These are phyloP conservation scores for Pluvialis apricaria DNA, from an alignment of 2,113 vertebrate genomes.

Conservation along the genomic window DNA sequence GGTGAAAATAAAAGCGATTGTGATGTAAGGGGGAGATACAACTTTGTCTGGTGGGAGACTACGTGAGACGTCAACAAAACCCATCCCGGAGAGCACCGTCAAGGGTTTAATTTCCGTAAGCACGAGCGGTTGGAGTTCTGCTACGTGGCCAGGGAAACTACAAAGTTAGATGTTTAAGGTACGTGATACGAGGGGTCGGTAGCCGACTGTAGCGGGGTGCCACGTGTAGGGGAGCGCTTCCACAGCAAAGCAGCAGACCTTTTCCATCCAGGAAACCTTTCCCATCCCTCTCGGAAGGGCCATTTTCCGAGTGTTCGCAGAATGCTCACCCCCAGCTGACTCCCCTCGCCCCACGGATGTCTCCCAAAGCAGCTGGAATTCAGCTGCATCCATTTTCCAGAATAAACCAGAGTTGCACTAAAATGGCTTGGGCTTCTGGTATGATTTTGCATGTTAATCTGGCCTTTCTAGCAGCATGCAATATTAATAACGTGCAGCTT, in stretches of 20 bases:
- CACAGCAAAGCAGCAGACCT: background rate
- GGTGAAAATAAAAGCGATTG: background rate
- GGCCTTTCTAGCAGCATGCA: background rate
- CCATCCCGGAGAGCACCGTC: background rate
- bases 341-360: background rate
- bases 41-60: background rate
- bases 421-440: background rate
- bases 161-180: background rate
- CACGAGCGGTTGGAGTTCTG: background rate
- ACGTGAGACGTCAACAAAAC: background rate
- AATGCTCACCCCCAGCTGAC: background rate
- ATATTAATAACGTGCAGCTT: background rate
- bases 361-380: background rate
- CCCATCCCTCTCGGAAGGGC: background rate
- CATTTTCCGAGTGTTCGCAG: fast-evolving
- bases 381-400: background rate
- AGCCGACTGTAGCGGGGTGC: background rate
- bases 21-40: background rate
- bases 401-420: background rate
- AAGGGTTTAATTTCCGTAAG: background rate
- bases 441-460: background rate
- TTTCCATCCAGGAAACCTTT: background rate
- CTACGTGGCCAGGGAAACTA: background rate
- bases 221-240: background rate
- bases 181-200: background rate